These are phyloP conservation scores for Varanus salvator DNA, from an alignment of 2,113 vertebrate species.

Conservation along the genomic window DNA sequence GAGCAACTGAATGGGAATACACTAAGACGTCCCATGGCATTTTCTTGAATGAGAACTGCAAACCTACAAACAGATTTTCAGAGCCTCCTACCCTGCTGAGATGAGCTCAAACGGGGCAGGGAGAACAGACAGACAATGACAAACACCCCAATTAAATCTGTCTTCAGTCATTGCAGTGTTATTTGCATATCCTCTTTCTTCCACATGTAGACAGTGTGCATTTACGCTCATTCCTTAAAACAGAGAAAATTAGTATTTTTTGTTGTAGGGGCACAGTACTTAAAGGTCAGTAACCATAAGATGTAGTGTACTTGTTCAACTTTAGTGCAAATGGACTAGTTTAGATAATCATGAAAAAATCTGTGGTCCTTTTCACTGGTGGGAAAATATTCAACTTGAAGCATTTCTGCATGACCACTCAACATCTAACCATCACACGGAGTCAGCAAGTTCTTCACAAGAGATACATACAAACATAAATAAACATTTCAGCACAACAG, in stretches of 20 bases:
- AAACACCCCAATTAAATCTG: conserved; percentile 43
- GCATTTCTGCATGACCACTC: conserved; percentile 66
- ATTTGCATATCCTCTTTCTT: conserved; percentile 60
- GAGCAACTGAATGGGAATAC: conserved; percentile 53
- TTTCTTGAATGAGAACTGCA: conserved; percentile 68
- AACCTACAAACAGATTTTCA: conserved; percentile 57
- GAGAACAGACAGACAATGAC: conserved; percentile 24
- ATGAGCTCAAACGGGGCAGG: conserved; percentile 38
- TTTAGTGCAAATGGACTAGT: conserved; percentile 41
- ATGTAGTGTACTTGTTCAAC: conserved; percentile 60
- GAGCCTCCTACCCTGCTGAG: conserved; percentile 50
- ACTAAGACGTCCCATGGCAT: conserved; percentile 69
- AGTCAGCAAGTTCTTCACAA: conserved; percentile 63
- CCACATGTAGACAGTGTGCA: conserved; percentile 33
- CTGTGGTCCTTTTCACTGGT: background rate
- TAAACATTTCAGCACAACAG: conserved; percentile 74
- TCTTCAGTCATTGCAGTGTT: conserved; percentile 46
- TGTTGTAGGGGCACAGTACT: conserved; percentile 59
- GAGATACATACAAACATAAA: conserved; percentile 72
- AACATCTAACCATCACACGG: conserved; percentile 56
- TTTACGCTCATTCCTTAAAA: conserved; percentile 34
- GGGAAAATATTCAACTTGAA: conserved; percentile 66
- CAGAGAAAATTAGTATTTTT: conserved; percentile 69
- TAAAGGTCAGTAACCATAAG: conserved; percentile 62
- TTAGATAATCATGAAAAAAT: conserved; percentile 14